A percentile compares a stretch with the other conserved stretches of the same genome.
These are phyloP conservation scores for Pogonomyrmex barbatus DNA, from an alignment of 1,140 invertebrate genomes.

Conservation along the genomic window DNA sequence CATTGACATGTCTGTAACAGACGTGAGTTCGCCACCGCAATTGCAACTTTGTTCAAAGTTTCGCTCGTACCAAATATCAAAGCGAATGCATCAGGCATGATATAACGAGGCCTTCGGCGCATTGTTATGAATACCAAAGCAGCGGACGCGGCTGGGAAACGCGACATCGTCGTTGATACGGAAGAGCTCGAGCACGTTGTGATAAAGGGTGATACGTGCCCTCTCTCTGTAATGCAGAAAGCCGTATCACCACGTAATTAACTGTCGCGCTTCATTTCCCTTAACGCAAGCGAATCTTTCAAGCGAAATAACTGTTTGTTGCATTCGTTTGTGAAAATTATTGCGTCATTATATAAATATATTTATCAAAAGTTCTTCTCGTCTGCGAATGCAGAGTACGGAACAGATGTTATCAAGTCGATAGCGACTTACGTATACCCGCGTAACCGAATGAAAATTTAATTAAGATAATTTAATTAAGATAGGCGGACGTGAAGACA, in stretches of 20 bases:
- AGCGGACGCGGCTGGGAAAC: constrained; percentile 2
- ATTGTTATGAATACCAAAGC: constrained; percentile 64
- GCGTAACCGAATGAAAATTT: background rate
- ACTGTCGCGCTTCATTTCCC: background rate
- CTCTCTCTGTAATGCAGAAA: constrained; percentile 28
- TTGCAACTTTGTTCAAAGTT: constrained; percentile 36
- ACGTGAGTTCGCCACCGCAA: background rate
- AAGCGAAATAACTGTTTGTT: background rate
- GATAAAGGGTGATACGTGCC: background rate
- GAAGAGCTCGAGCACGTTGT: constrained; percentile 22
- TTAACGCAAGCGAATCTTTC: background rate
- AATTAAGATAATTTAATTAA: background rate
- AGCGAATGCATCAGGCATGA: constrained; percentile 17
- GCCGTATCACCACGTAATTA: background rate
- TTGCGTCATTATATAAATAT: background rate
- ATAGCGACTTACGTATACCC: background rate
- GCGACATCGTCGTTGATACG: constrained; percentile 6
- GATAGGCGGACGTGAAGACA: background rate
- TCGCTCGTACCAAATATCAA: constrained; percentile 49
- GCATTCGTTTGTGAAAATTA: background rate
- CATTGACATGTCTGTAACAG: background rate
- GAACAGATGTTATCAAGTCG: background rate
- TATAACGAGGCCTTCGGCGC: constrained; percentile 34
- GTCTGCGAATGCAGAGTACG: background rate
- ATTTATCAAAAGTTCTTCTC: background rate